These are phyloP conservation scores for Cyclophora punctaria DNA, from an alignment of 2,888 invertebrate genomes.

Conservation along the genomic window DNA sequence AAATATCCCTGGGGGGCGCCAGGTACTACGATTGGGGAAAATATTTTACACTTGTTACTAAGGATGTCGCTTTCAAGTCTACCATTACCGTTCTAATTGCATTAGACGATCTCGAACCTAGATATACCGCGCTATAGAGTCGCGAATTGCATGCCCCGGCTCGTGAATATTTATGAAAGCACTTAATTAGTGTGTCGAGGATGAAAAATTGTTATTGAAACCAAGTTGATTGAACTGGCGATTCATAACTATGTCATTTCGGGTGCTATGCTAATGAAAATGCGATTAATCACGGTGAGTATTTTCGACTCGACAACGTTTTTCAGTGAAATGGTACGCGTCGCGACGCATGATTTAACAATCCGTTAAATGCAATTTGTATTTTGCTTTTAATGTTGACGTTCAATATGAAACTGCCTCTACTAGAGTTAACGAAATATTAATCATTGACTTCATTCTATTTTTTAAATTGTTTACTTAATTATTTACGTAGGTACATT, in stretches of 20 bases:
- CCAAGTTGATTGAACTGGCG: conserved; percentile 69
- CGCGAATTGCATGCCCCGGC: conserved; percentile 29
- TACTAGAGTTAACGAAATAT: no score
- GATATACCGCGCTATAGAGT: conserved; percentile 25
- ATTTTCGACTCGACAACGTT: conserved; percentile 35
- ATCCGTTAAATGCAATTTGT: conserved; percentile 31
- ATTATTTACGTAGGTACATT: no score
- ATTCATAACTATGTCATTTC: conserved; percentile 72
- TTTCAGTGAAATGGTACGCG: conserved; percentile 45
- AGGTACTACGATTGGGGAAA: conserved; percentile 74
- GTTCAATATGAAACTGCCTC: no score
- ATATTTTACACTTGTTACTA: conserved; percentile 76
- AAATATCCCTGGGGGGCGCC: conserved; percentile 74
- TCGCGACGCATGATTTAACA: conserved; percentile 46
- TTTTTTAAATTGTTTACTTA: no score
- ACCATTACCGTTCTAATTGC: conserved; percentile 36
- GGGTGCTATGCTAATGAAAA: conserved; percentile 67
- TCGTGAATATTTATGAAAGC: conserved; percentile 65
- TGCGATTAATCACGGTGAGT: conserved; percentile 54
- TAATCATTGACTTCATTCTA: no score
- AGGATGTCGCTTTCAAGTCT: conserved; percentile 68
- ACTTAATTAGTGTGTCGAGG: conserved; percentile 74
- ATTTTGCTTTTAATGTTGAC: not conserved
- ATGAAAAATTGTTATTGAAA: conserved; percentile 75
- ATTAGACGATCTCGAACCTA: conserved; percentile 32